Conservation (phyloP, 2,113 vertebrate genomes). For the Rhynchopsitta pachyrhyncha region DNA sequence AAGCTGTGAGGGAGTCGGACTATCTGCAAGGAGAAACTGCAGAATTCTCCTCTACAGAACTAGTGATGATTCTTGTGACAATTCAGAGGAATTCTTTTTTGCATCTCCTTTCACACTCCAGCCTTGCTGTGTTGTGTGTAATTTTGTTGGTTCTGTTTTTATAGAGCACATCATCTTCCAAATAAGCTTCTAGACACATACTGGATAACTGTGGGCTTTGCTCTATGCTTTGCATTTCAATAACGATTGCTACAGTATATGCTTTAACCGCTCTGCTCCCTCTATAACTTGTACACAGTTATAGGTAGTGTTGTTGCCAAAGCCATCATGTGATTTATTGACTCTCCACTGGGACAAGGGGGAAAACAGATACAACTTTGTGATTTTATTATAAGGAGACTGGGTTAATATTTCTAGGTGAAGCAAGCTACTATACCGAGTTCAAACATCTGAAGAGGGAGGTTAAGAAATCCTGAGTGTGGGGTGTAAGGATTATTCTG, state of each 20-base stretch:
- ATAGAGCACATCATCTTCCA: conserved; percentile 7
- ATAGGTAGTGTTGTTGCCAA: conserved; percentile 78
- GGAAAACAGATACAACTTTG: conserved; percentile 87
- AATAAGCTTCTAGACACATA: not conserved
- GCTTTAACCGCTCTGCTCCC: conserved; percentile 69
- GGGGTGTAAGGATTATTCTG: conserved; percentile 95
- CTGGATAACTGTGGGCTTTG: conserved; percentile 65
- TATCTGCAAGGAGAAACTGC: not conserved
- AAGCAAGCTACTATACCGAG: conserved; percentile 89
- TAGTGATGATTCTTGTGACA: not conserved
- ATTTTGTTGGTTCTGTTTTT: not conserved
- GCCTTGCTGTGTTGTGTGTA: not conserved
- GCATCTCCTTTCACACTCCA: not conserved
- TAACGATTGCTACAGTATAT: conserved; percentile 72
- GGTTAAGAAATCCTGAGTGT: conserved; percentile 94
- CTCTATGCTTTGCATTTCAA: conserved; percentile 61
- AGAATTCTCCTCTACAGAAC: not conserved
- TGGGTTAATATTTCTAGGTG: conserved; percentile 86
- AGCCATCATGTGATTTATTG: conserved; percentile 87
- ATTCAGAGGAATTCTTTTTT: not conserved
- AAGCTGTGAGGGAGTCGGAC: not conserved
- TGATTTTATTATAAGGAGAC: conserved; percentile 88
- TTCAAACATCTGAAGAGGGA: conserved; percentile 99
- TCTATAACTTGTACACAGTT: conserved; percentile 78
- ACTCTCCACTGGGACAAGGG: conserved; percentile 82